phyloP scores from a whole-genome alignment of 2,797 vertebrate genomes.

The Lacerta agilis region DNA sequence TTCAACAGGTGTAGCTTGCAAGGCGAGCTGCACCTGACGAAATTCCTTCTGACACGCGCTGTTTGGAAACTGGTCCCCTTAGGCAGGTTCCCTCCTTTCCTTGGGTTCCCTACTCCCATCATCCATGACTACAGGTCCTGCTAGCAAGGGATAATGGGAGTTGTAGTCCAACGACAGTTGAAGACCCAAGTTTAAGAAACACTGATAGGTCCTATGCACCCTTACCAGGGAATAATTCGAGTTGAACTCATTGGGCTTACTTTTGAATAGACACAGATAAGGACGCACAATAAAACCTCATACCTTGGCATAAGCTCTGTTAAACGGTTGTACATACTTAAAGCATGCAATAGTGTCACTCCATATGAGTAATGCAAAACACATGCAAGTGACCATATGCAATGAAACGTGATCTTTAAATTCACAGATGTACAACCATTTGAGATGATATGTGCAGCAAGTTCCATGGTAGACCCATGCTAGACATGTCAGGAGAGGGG shows the following conservation, averaged over 20 bases:
- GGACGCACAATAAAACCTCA: not conserved
- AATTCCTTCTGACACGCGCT: no score
- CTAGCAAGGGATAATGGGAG: no score
- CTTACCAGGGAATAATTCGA: no score
- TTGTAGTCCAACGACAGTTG: no score
- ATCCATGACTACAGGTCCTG: no score
- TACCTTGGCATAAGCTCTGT: not conserved
- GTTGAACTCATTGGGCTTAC: not conserved
- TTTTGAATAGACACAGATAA: not conserved
- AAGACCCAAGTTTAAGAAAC: no score
- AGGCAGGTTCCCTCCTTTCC: not conserved
- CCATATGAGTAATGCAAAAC: not conserved
- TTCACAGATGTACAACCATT: not conserved
- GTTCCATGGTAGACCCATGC: not conserved
- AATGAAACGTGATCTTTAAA: not conserved
- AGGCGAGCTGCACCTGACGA: no score
- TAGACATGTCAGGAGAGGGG: not conserved
- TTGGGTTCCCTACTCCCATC: no score
- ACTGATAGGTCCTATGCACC: no score
- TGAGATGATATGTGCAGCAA: not conserved
- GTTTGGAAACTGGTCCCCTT: no score
- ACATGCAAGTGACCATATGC: not conserved
- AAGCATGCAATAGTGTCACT: not conserved
- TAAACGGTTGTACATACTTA: not conserved
- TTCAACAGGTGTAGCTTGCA: no score